These are phyloP conservation scores for Lynx canadensis DNA, from an alignment of 2,113 vertebrate species.

Conservation along the genomic window DNA sequence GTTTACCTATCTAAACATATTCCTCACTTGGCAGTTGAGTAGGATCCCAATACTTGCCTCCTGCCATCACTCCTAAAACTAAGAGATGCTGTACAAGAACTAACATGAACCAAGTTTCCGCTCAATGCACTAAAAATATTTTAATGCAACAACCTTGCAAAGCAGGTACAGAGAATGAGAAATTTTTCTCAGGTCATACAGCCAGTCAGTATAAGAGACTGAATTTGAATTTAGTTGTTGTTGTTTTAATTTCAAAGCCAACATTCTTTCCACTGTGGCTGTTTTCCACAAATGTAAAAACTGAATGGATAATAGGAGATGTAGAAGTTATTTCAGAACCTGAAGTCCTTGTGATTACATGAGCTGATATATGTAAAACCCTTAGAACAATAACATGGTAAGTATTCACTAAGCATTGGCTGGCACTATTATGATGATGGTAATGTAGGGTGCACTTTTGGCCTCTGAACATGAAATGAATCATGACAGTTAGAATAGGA, in stretches of 20 bases:
- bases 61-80: not conserved
- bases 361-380: not conserved
- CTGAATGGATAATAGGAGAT: not conserved
- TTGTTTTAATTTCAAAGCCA: not conserved
- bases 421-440: not conserved
- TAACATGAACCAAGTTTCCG: not conserved
- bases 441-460: not conserved
- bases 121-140: not conserved
- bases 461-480: not conserved
- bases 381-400: not conserved
- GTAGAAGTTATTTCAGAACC: not conserved
- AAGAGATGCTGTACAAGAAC: not conserved
- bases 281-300: not conserved
- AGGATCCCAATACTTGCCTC: not conserved
- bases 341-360: conserved; percentile 18
- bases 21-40: not conserved
- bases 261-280: not conserved
- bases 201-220: not conserved
- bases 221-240: not conserved
- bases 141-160: not conserved
- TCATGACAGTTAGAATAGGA: conserved; percentile 20
- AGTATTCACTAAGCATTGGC: not conserved
- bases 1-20: not conserved
- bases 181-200: not conserved
- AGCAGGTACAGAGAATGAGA: not conserved